Conservation (phyloP, 2,797 vertebrate species). For the Numenius phaeopus region DNA sequence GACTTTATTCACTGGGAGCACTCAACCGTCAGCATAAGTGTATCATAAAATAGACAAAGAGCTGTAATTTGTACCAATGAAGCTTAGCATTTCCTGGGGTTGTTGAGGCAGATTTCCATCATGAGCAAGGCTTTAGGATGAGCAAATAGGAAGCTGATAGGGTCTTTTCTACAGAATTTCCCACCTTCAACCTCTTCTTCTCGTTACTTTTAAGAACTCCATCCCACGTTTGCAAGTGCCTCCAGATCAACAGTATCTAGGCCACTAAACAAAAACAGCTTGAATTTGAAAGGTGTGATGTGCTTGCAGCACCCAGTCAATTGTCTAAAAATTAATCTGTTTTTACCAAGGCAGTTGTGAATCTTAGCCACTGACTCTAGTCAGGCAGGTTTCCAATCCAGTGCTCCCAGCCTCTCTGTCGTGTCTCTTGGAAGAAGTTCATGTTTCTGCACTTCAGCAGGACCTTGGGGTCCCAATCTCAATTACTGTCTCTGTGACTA, state of each 20-base stretch:
- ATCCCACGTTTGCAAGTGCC: neutral
- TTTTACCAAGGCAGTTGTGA: neutral
- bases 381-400: neutral
- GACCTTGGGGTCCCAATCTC: neutral
- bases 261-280: neutral
- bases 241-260: neutral
- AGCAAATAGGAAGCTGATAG: neutral
- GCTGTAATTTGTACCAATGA: neutral
- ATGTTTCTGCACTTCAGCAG: neutral
- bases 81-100: slow-evolving; percentile 5
- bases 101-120: neutral
- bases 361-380: neutral
- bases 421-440: neutral
- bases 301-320: neutral
- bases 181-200: neutral
- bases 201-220: neutral
- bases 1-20: slow-evolving; percentile 28
- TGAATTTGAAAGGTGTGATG: neutral
- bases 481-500: neutral
- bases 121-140: neutral
- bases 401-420: neutral
- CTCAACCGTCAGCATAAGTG: neutral
- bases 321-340: neutral
- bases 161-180: neutral
- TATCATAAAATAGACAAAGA: slow-evolving; percentile 54